Conservation (phyloP, 2,888 invertebrate genomes). For the Eustalomyia histrio region DNA sequence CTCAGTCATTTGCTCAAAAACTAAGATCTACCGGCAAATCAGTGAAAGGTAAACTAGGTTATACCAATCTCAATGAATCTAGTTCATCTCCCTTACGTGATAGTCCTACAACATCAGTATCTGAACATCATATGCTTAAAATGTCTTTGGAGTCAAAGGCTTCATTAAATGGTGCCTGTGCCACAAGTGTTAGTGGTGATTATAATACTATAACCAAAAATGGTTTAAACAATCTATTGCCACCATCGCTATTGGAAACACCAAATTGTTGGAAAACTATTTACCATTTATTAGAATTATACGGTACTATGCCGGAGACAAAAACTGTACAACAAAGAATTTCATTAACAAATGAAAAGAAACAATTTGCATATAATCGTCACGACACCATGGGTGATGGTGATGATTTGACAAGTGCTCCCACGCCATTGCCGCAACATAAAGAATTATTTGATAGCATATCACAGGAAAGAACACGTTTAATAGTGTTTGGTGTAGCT, state of each 20-base stretch:
- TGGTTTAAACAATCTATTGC: constrained; percentile 69
- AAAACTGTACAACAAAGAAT: constrained; percentile 86
- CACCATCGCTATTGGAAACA: constrained; percentile 74
- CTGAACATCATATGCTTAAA: constrained; percentile 76
- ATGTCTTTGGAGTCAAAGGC: constrained; percentile 77
- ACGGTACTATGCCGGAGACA: constrained; percentile 96
- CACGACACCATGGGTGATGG: constrained; percentile 76
- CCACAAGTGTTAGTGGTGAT: constrained; percentile 76
- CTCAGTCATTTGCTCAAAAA: constrained; percentile 94
- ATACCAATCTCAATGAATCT: constrained; percentile 89
- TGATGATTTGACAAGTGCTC: constrained; percentile 80
- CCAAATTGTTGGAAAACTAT: constrained; percentile 97
- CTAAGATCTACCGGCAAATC: constrained; percentile 91
- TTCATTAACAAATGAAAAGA: constrained; percentile 70
- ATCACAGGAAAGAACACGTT: constrained; percentile 85
- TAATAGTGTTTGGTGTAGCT: constrained; percentile 92
- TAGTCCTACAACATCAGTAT: constrained; percentile 82
- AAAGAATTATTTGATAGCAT: constrained; percentile 74
- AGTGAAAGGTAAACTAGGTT: constrained; percentile 87
- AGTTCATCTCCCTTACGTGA: constrained; percentile 84
- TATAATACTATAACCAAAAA: constrained; percentile 76
- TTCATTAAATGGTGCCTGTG: constrained; percentile 77
- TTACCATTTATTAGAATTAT: constrained; percentile 93
- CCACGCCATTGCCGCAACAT: constrained; percentile 76
- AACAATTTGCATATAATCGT: constrained; percentile 80